Evolutionary conservation across 2,797 vertebrate species (phyloP), one percentile per base, ranked within the genome.

Genomic region (Enteromius anoplus): DNA sequence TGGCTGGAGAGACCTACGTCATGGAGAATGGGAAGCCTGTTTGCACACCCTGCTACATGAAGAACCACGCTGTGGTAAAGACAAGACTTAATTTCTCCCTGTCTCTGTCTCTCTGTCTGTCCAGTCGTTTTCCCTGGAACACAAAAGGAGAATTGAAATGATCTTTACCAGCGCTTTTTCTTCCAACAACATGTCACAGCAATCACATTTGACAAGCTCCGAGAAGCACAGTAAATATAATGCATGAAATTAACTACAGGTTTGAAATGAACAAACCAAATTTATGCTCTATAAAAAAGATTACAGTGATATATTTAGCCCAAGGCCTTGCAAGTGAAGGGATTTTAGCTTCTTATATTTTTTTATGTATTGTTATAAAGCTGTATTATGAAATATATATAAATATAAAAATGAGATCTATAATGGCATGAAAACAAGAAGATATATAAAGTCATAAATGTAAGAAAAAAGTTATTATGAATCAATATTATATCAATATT

Each of bases 31-130:
- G 97, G 78, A 98, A 97, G 76, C 98, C 98, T 0, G 92, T 98
- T 80, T 99, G 98, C 92, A 97, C 93, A 85, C 93, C 96, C 14
- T 99, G 98, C 94, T 99, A 99, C 4, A 95, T 99, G 95, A 97
- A 94, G 91, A 97, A 94, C 88, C 95, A 98, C 0, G 97, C 98
- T 81, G 94, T 94, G 97, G 98, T 99, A 92, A 97, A 78, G 53
- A 78, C 17, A 45, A 75, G 1, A 45, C 71, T 37, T 19, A 5
- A 78, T 42, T 15, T 40, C 21, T 40, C 40, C 29, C n/a, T 23
- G 8, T 7, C n/a, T 45, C 68, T 45, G 2, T 21, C 60, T 42
- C n/a, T 65, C 32, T 75, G 21, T 60, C 58, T 19, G 14, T 58
- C 3, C 51, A 32, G 2, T 45, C n/a, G n/a, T 55, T 76, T 76